Conservation (phyloP, 2,797 vertebrate genomes). For the Danio tinwini region DNA sequence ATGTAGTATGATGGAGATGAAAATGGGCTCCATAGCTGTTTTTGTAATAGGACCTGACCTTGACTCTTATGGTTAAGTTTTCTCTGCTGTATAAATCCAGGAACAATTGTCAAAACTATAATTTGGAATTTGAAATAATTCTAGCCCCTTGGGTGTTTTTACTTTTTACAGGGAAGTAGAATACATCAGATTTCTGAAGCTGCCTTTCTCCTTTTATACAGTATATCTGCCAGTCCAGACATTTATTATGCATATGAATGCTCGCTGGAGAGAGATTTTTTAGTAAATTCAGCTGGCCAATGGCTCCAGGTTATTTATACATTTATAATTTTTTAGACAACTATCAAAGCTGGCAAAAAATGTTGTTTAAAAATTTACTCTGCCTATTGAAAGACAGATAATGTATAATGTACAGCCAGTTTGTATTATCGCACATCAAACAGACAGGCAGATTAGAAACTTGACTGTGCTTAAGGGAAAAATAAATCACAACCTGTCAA, state of each 20-base stretch:
- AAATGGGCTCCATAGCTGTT: not conserved
- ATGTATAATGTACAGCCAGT: not conserved
- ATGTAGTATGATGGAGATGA: constrained; percentile 1
- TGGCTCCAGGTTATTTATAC: not conserved
- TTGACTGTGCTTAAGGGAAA: not conserved
- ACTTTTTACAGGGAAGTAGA: not conserved
- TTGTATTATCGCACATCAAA: not conserved
- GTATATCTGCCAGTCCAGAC: not conserved
- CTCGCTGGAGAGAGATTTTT: not conserved
- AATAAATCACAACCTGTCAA: not conserved
- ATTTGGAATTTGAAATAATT: constrained; percentile 18
- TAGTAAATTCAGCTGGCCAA: not conserved
- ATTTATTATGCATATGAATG: not conserved
- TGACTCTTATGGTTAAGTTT: constrained; percentile 1
- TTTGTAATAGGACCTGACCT: constrained; percentile 15
- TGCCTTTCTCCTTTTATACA: not conserved
- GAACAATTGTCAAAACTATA: constrained; percentile 2
- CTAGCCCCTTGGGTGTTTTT: constrained; percentile 8
- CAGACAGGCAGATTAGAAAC: not conserved
- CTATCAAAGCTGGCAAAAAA: too few species aligned
- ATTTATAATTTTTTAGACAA: not conserved
- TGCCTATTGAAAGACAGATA: not conserved
- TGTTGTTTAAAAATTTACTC: not conserved
- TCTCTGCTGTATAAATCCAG: constrained; percentile 17
- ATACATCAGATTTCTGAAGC: not conserved